These are phyloP conservation scores for Eubasilissa splendida DNA, from an alignment of 2,888 invertebrate species.

Conservation along the genomic window DNA sequence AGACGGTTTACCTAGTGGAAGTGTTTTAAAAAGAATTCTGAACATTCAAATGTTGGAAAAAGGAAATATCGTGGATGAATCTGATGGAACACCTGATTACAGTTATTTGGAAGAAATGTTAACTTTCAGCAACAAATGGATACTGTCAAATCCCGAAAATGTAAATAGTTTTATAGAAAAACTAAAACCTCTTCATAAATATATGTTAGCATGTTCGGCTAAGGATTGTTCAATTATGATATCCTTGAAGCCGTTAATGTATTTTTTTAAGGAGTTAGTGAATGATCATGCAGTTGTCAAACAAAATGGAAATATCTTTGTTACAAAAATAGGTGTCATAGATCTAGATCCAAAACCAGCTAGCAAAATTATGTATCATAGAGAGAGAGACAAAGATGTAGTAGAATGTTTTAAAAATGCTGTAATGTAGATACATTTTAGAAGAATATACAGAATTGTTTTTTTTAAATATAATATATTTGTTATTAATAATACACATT, in stretches of 20 bases:
- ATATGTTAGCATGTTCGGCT: conserved; percentile 76
- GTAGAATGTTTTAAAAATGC: conserved; percentile 44
- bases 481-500: conserved; percentile 7
- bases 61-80: conserved; percentile 25
- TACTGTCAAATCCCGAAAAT: conserved; percentile 6
- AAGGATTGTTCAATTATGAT: conserved; percentile 83
- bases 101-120: conserved; percentile 50
- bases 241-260: conserved; percentile 64
- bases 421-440: conserved; percentile 15
- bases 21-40: conserved; percentile 53
- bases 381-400: conserved; percentile 48
- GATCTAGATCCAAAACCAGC: conserved; percentile 80
- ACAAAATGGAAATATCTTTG: conserved; percentile 64
- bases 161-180: conserved; percentile 6
- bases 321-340: conserved; percentile 74
- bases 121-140: neutral
- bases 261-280: conserved; percentile 58
- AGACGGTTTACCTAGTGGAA: conserved; percentile 42
- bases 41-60: conserved; percentile 50
- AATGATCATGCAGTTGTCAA: conserved; percentile 60
- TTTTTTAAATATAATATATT: conserved; percentile 14
- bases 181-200: conserved; percentile 60
- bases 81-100: conserved; percentile 42
- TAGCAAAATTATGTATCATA: conserved; percentile 59
- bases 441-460: neutral